Percentiles rank a stretch among this genome's conserved stretches.
Evolutionary conservation across 2,888 invertebrate genomes (phyloP).

Genomic region (Aricia artaxerxes): DNA sequence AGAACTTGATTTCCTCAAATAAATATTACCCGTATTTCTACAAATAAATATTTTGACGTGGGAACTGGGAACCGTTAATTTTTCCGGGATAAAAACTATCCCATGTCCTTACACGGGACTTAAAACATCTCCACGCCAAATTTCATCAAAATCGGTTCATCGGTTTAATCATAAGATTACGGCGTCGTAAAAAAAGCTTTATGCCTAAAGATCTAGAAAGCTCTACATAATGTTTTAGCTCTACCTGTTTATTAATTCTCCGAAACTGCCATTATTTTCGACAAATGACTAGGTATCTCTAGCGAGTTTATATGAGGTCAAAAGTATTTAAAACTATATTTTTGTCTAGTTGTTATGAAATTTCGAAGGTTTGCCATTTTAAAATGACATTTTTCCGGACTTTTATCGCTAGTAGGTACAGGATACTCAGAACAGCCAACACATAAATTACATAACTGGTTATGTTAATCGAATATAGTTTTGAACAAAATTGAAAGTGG

Average conservation of each 20-base stretch:
- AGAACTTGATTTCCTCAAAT: background rate
- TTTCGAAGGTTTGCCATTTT: background rate
- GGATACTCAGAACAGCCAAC: background rate
- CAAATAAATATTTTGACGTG: too few relatives aligned
- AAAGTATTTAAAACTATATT: background rate
- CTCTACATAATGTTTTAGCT: background rate
- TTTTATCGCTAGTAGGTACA: background rate
- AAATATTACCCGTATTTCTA: background rate
- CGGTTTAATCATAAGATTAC: too few relatives aligned
- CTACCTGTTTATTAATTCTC: background rate
- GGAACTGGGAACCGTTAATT: too few relatives aligned
- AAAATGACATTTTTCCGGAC: constrained; percentile 6
- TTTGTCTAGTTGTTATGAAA: background rate
- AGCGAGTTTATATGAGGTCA: background rate
- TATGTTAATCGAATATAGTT: constrained; percentile 12
- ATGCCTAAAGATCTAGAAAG: background rate
- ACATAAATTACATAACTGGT: background rate
- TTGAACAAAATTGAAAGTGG: constrained; percentile 28
- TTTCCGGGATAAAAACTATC: too few relatives aligned
- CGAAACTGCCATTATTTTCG: background rate
- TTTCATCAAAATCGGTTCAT: too few relatives aligned
- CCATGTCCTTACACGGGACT: too few relatives aligned
- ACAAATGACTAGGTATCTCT: background rate
- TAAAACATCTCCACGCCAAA: too few relatives aligned
- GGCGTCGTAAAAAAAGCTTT: background rate